Conservation (phyloP, 2,888 invertebrate species). For the Dasysyrphus tricinctus region DNA sequence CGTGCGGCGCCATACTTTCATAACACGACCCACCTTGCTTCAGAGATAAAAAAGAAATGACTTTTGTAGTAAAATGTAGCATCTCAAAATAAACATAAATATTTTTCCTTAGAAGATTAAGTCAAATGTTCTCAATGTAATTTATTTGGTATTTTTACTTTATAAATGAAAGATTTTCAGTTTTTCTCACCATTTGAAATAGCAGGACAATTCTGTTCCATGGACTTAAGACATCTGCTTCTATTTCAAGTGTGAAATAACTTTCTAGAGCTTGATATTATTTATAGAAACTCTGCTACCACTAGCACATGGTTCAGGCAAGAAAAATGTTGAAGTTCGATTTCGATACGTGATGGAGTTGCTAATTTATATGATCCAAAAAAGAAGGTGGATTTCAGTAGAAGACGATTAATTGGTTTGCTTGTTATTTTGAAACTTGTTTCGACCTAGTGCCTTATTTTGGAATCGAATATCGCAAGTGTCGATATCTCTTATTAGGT, state of each 20-base stretch:
- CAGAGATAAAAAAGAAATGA: no score
- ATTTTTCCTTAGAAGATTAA: no score
- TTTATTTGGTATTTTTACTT: no score
- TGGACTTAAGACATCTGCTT: not conserved
- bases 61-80: no score
- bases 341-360: not conserved
- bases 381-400: not conserved
- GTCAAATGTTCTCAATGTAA: no score
- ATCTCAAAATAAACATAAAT: no score
- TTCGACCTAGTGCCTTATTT: slow-evolving; percentile 12
- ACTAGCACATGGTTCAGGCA: not conserved
- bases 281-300: not conserved
- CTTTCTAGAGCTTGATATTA: not conserved
- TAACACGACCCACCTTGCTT: no score
- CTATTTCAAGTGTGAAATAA: not conserved
- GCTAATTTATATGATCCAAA: slow-evolving; percentile 56
- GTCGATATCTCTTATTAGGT: not conserved
- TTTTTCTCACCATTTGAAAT: not conserved
- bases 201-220: not conserved
- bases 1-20: no score
- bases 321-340: not conserved
- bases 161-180: not conserved
- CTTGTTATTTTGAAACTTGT: slow-evolving; percentile 5
- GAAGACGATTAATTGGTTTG: not conserved
- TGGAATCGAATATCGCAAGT: slow-evolving; percentile 2